A percentile compares a stretch with the other conserved stretches of the same genome.
These are phyloP conservation scores for Alentia gelatinosa DNA, from an alignment of 2,888 invertebrate genomes.

Conservation along the genomic window DNA sequence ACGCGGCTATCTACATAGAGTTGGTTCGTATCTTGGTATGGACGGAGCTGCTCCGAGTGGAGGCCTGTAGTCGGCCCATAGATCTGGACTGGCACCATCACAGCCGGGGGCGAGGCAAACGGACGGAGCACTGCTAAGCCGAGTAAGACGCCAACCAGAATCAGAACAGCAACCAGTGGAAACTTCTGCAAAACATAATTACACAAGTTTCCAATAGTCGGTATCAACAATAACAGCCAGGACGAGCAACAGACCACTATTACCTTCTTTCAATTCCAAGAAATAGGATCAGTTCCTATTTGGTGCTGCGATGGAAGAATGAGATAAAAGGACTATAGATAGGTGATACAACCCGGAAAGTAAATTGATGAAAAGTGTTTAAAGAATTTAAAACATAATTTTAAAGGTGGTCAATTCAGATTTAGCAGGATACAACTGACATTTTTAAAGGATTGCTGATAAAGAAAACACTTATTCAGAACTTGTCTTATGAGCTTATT, in stretches of 20 bases:
- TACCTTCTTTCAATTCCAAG: too few relatives aligned
- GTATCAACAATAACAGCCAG: background rate
- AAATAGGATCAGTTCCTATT: too few relatives aligned
- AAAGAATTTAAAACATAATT: too few relatives aligned
- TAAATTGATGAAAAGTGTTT: too few relatives aligned
- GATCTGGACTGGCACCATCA: background rate
- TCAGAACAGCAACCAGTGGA: constrained; percentile 4
- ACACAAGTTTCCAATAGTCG: constrained; percentile 1
- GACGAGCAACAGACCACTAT: background rate
- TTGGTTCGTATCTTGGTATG: background rate
- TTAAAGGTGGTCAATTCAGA: too few relatives aligned
- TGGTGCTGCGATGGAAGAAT: too few relatives aligned
- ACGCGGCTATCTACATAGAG: background rate
- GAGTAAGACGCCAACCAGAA: constrained; percentile 3
- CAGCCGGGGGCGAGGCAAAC: background rate
- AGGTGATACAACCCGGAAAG: too few relatives aligned
- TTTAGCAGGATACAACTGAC: too few relatives aligned
- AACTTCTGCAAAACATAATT: constrained; percentile 44
- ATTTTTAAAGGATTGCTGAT: too few relatives aligned
- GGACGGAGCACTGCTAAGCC: background rate
- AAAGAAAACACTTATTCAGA: too few relatives aligned
- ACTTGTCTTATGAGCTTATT: too few relatives aligned
- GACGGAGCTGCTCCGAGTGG: background rate
- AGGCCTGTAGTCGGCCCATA: background rate
- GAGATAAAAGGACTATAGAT: too few relatives aligned